Evolutionary conservation across 2,113 vertebrate genomes (phyloP), one percentile per base, ranked within the genome.

Genomic region (Cephalopholis sonnerati): DNA sequence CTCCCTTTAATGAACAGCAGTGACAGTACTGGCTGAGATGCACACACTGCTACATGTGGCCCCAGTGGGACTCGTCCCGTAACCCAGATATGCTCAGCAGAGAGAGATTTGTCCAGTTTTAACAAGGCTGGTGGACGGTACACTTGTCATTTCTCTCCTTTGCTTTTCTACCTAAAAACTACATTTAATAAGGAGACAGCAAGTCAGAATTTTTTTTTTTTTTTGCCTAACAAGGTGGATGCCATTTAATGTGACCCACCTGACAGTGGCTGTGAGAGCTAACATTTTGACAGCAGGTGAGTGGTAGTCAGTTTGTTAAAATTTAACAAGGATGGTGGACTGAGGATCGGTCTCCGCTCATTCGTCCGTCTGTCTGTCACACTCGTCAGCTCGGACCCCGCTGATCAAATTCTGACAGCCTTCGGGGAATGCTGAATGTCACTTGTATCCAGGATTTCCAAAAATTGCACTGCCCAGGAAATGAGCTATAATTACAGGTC

Each of bases 291-390:
- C 77, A 84, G 80, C 57, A 17, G 63, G 67, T 71, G 74, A 78
- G 62, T 50, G 16, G 62, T 22, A 68, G 80, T 70, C 81, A 44
- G 83, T 86, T 83, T 84, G 85, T 84, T 81, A 3, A 77, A 68
- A 80, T 83, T 81, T 83, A 90, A 91, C 85, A 86, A 91, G 90
- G 74, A 79, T 7, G 50, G 50, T 39, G 75, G 76, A 69, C 54
- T 32, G 69, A 69, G 75, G 62, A 44, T 41, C 4, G 5, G 51
- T 41, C 67, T 69, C 59, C 9, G 17, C 46, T 80, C 58, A 18
- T 53, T 71, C 4, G 3, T 57, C 67, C 44, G 58, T 29, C 64
- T 66, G 70, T 65, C 80, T 53, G 64, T 66, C 79, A 82, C 66
- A 73, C 7, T 1, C 1, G 32, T 54, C 39, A 11, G 41, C 50